Percentiles rank a stretch among this genome's conserved stretches.
phyloP scores from a whole-genome alignment of 2,888 invertebrate species.

The Melolontha melolontha region DNA sequence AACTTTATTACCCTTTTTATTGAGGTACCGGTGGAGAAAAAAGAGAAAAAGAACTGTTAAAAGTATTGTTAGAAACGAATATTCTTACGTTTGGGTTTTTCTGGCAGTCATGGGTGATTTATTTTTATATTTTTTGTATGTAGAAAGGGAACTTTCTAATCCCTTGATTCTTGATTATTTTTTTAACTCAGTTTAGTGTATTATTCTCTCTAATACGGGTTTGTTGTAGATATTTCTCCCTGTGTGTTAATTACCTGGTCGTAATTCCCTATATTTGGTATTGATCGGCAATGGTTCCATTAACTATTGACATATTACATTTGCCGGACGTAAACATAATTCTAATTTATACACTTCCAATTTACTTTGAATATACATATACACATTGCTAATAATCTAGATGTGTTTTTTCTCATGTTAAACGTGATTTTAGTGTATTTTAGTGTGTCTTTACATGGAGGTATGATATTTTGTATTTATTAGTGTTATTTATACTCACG shows the following conservation, averaged over 20 bases:
- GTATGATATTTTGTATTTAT: constrained; percentile 3
- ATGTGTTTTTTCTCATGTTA: constrained; percentile 26
- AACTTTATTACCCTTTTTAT: constrained; percentile 41
- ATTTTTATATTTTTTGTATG: constrained; percentile 6
- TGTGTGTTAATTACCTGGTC: constrained; percentile 23
- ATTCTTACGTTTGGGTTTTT: constrained; percentile 3
- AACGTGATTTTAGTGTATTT: constrained; percentile 15
- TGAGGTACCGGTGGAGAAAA: constrained; percentile 19
- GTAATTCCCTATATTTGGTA: constrained; percentile 38
- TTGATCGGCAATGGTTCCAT: constrained; percentile 54
- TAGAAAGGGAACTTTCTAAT: constrained; percentile 35
- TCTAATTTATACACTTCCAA: constrained; percentile 44
- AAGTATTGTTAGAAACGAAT: constrained; percentile 32
- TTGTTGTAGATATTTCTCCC: constrained; percentile 4
- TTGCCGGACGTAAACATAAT: constrained; percentile 51
- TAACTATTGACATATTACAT: constrained; percentile 56
- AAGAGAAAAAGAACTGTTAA: constrained; percentile 26
- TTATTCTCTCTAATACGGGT: background rate
- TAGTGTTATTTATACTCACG: background rate
- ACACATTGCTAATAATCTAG: constrained; percentile 15
- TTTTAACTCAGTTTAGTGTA: constrained; percentile 2
- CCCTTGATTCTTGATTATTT: constrained; percentile 27
- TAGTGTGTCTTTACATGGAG: constrained; percentile 16
- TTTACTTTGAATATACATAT: background rate
- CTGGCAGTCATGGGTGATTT: constrained; percentile 8